Conservation (phyloP, 2,888 invertebrate genomes). For the Diadegma fenestrale region DNA sequence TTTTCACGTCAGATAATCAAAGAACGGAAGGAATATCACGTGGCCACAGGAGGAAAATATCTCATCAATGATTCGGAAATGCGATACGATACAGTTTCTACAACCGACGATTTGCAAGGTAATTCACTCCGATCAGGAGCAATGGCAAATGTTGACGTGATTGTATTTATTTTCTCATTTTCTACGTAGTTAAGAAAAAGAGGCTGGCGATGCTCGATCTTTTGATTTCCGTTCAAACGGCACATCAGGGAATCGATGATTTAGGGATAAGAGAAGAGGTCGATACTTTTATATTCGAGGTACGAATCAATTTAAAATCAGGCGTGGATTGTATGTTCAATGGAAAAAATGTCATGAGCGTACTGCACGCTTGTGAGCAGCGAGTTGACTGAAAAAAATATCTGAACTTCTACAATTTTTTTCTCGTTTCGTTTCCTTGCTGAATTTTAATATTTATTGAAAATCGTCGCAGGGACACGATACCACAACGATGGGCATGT, state of each 20-base stretch:
- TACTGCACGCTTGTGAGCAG: no score
- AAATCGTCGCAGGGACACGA: slow-evolving; percentile 66
- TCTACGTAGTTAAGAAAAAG: slow-evolving; percentile 55
- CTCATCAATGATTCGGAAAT: slow-evolving; percentile 17
- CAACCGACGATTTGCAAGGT: slow-evolving; percentile 29
- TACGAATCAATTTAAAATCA: background rate
- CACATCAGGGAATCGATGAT: slow-evolving; percentile 62
- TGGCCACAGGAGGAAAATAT: slow-evolving; percentile 57
- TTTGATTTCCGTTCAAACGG: slow-evolving; percentile 62
- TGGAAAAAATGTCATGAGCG: no score
- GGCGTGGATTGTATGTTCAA: no score
- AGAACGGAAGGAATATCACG: slow-evolving; percentile 66
- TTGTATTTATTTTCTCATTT: background rate
- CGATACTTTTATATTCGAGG: slow-evolving; percentile 70
- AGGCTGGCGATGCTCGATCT: slow-evolving; percentile 70
- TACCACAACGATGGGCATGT: slow-evolving; percentile 63
- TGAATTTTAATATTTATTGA: background rate
- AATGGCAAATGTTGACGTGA: background rate
- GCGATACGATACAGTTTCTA: background rate
- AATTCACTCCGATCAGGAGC: background rate
- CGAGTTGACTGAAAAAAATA: background rate
- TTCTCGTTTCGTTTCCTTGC: background rate
- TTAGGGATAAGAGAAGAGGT: slow-evolving; percentile 69
- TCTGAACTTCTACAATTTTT: background rate
- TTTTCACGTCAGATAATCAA: slow-evolving; percentile 61